phyloP scores from a whole-genome alignment of 2,113 vertebrate genomes.

The Butastur rufipennis region DNA sequence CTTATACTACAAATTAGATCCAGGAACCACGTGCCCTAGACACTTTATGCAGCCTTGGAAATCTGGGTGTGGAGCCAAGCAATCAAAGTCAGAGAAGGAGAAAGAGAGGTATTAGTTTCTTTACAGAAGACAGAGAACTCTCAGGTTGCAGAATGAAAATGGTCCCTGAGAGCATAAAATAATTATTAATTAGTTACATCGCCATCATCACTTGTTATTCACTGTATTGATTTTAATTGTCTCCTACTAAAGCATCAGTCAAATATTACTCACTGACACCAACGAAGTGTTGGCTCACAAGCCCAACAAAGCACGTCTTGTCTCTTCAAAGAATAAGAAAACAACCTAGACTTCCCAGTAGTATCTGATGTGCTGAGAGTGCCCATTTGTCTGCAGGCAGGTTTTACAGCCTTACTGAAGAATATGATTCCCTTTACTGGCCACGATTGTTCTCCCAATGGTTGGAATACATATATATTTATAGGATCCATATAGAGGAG shows the following conservation, averaged over 20 bases:
- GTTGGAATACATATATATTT: background rate
- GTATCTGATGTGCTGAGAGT: background rate
- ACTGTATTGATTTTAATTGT: slow-evolving; percentile 5
- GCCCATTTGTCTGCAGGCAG: background rate
- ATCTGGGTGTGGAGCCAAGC: background rate
- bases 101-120: background rate
- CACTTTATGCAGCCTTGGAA: background rate
- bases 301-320: background rate
- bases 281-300: background rate
- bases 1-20: background rate
- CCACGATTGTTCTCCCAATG: background rate
- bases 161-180: background rate
- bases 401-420: background rate
- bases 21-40: background rate
- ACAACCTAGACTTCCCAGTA: background rate
- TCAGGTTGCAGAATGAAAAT: background rate
- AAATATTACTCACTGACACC: slow-evolving; percentile 12
- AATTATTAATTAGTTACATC: slow-evolving; percentile 24
- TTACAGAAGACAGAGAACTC: background rate
- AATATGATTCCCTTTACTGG: background rate
- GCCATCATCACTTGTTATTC: background rate
- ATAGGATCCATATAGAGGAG: background rate
- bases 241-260: slow-evolving; percentile 7
- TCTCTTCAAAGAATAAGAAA: background rate
- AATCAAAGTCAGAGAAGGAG: background rate